These are phyloP conservation scores for Hemichromis elongatus DNA, from an alignment of 2,113 vertebrate species.

Conservation along the genomic window DNA sequence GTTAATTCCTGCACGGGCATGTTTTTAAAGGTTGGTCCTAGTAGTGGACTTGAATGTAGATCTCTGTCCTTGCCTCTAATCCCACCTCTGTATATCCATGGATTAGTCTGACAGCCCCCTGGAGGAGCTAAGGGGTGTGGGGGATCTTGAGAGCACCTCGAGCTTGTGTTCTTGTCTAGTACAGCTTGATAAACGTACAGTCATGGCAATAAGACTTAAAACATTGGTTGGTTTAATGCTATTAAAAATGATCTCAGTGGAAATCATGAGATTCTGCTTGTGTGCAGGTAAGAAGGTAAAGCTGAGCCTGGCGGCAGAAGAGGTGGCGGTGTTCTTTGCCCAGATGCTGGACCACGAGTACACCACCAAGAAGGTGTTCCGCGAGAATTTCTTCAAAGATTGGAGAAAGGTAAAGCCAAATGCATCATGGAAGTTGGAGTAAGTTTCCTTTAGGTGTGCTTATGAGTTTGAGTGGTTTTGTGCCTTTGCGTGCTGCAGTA, in stretches of 20 bases:
- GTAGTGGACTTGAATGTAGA: slow-evolving; percentile 21
- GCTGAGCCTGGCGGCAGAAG: slow-evolving; percentile 68
- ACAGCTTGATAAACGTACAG: neutral
- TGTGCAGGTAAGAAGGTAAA: slow-evolving; percentile 66
- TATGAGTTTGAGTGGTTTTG: neutral
- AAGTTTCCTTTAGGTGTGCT: neutral
- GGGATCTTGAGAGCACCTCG: neutral
- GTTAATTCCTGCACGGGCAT: slow-evolving; percentile 5
- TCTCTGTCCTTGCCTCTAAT: slow-evolving; percentile 22
- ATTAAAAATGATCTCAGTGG: neutral
- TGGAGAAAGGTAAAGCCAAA: slow-evolving; percentile 72
- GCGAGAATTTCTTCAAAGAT: slow-evolving; percentile 75
- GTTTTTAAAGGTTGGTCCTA: slow-evolving; percentile 3
- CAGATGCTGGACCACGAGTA: slow-evolving; percentile 81
- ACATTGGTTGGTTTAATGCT: neutral
- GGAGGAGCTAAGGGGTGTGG: neutral
- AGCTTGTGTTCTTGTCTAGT: neutral
- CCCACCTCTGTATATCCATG: neutral
- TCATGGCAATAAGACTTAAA: neutral
- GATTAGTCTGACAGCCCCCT: neutral
- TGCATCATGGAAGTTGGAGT: neutral
- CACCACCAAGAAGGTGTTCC: slow-evolving; percentile 74
- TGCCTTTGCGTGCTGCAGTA: neutral
- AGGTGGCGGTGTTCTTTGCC: slow-evolving; percentile 73
- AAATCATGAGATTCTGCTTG: neutral